A percentile compares a stretch with the other conserved stretches of the same genome.
These are phyloP conservation scores for Neoaliturus tenellus DNA, from an alignment of 2,888 invertebrate genomes.

Conservation along the genomic window DNA sequence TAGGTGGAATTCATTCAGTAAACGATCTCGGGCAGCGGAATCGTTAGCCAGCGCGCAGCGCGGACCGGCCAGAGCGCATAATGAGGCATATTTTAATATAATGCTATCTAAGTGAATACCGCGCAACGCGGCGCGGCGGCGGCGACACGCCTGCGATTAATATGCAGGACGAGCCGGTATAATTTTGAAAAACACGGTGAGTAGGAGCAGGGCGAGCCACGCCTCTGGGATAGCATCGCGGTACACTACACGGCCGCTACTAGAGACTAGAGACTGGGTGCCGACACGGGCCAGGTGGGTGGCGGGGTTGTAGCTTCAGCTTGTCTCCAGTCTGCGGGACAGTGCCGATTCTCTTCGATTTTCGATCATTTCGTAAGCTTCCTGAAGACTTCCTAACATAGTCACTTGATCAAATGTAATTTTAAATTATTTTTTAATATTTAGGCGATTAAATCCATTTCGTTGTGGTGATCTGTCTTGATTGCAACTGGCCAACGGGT, in stretches of 20 bases:
- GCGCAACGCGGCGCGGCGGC: neutral
- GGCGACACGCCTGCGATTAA: constrained; percentile 18
- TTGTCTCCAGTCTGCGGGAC: too few species aligned
- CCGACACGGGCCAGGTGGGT: neutral
- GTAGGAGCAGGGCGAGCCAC: constrained; percentile 28
- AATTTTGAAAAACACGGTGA: constrained; percentile 30
- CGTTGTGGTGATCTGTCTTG: too few species aligned
- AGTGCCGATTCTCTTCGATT: too few species aligned
- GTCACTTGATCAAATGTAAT: too few species aligned
- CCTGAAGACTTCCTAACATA: too few species aligned
- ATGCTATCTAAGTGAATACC: constrained; percentile 35
- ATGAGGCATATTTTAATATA: constrained; percentile 44
- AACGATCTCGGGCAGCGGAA: neutral
- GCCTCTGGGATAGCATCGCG: neutral
- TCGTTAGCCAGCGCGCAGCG: neutral
- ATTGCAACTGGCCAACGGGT: too few species aligned
- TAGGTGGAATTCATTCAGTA: neutral
- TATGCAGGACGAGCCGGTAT: constrained; percentile 36
- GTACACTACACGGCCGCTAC: neutral
- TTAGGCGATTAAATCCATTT: too few species aligned
- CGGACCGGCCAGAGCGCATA: neutral
- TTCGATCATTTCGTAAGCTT: too few species aligned
- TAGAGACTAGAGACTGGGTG: too few species aligned
- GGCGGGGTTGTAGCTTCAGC: neutral
- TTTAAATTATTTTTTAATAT: too few species aligned